Percentiles rank a stretch among this genome's conserved stretches.
Conservation (phyloP, 2,888 invertebrate species). For the Rotaria socialis region DNA sequence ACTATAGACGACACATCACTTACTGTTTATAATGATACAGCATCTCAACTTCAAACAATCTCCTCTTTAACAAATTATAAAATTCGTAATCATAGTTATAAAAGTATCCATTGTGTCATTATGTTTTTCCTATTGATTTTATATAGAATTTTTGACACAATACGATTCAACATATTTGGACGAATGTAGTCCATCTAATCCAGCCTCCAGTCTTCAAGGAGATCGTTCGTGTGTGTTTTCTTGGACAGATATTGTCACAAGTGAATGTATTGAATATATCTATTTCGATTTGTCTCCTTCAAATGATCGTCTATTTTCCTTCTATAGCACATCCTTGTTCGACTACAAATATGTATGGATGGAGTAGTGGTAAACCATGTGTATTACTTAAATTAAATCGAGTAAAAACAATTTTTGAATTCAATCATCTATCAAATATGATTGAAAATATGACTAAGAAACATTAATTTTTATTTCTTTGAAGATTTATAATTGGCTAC, state of each 20-base stretch:
- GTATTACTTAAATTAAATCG: neutral
- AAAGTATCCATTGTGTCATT: neutral
- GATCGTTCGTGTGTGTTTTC: neutral
- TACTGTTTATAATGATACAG: neutral
- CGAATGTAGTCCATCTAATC: neutral
- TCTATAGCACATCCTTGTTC: slow-evolving; percentile 6
- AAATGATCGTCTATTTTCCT: neutral
- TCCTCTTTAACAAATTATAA: neutral
- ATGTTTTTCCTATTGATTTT: neutral
- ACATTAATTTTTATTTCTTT: neutral
- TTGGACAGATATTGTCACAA: neutral
- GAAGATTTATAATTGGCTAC: neutral
- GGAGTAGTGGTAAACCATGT: neutral
- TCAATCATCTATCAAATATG: neutral
- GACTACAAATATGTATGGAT: neutral
- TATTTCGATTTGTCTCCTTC: too few relatives aligned
- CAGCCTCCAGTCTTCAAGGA: neutral
- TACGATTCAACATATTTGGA: neutral
- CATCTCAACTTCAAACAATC: neutral
- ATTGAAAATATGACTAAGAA: neutral
- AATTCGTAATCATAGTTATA: neutral
- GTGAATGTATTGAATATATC: neutral
- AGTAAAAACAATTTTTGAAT: neutral
- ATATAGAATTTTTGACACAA: neutral
- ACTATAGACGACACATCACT: neutral